Conservation (phyloP, 2,888 invertebrate genomes). For the Diploptera punctata region DNA sequence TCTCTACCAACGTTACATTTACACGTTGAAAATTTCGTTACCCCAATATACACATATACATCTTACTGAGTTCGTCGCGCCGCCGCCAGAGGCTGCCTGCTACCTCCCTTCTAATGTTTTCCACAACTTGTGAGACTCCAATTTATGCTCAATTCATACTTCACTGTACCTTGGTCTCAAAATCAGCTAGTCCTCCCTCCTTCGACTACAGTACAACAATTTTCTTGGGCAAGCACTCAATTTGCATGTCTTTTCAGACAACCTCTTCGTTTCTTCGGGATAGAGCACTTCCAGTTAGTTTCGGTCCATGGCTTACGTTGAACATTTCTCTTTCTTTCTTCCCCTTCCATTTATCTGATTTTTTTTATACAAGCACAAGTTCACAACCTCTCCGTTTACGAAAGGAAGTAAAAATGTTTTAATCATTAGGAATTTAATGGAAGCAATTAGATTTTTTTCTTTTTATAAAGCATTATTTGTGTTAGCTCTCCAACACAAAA, state of each 20-base stretch:
- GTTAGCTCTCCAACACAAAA: too few relatives aligned
- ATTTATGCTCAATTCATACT: conserved; percentile 29
- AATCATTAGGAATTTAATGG: too few relatives aligned
- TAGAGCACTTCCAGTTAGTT: not conserved
- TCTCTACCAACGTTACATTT: conserved; percentile 9
- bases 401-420: too few relatives aligned
- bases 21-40: conserved; percentile 25
- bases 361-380: too few relatives aligned
- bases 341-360: too few relatives aligned
- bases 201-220: conserved; percentile 17
- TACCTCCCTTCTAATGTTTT: conserved; percentile 23
- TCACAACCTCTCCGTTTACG: too few relatives aligned
- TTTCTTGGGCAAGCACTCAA: conserved; percentile 28
- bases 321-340: not conserved
- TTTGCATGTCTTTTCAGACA: conserved; percentile 28
- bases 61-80: too few relatives aligned
- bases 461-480: too few relatives aligned
- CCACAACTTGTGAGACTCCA: conserved; percentile 23
- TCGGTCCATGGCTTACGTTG: not conserved
- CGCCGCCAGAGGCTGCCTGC: not conserved
- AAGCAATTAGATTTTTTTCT: too few relatives aligned
- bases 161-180: conserved; percentile 18
- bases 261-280: conserved; percentile 8
- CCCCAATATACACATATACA: conserved; percentile 19
- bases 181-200: conserved; percentile 22